These are phyloP conservation scores for Alexandromys fortis DNA, from an alignment of 2,113 vertebrate species.

Conservation along the genomic window DNA sequence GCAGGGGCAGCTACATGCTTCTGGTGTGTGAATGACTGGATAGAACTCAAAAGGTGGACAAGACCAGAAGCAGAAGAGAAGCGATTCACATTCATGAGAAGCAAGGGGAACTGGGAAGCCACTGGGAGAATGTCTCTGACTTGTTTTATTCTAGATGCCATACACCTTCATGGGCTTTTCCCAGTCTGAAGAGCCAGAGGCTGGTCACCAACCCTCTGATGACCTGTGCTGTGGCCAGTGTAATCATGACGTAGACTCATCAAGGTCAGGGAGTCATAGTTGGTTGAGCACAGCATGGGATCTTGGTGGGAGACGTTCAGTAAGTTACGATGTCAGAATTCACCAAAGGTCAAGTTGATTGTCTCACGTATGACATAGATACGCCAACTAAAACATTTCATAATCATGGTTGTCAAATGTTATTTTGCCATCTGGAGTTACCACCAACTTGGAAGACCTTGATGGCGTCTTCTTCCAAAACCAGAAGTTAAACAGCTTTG, in stretches of 20 bases:
- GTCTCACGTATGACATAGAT: background rate
- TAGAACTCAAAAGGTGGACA: too few species aligned
- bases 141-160: background rate
- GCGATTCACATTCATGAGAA: too few species aligned
- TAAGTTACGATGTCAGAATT: background rate
- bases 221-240: background rate
- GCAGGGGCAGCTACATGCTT: rapidly evolving
- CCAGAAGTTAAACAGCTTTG: background rate
- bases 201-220: background rate
- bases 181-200: background rate
- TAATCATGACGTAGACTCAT: background rate
- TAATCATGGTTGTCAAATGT: background rate
- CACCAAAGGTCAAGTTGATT: background rate
- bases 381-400: background rate
- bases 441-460: background rate
- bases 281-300: background rate
- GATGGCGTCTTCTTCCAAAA: background rate
- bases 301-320: background rate
- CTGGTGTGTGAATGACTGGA: background rate
- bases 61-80: background rate
- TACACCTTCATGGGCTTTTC: background rate
- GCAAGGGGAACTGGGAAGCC: background rate
- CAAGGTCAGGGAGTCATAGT: rapidly evolving
- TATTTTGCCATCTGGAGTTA: background rate
- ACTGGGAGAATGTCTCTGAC: rapidly evolving